A percentile compares a stretch with the other conserved stretches of the same genome.
Conservation (phyloP, 2,797 vertebrate species). For the Aplochiton taeniatus region DNA sequence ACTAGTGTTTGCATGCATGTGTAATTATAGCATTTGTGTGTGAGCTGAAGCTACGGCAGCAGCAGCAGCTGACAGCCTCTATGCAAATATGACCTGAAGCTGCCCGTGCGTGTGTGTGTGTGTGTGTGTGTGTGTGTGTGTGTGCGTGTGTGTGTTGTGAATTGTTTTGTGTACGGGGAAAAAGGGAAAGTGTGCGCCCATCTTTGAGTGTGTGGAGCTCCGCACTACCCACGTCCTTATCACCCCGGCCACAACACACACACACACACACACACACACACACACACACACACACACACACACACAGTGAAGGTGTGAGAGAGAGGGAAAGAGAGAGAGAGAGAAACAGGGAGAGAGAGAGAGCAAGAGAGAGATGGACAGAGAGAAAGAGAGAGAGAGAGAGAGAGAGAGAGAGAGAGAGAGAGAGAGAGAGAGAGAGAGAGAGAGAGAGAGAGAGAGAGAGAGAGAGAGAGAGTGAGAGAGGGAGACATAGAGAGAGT, state of each 20-base stretch:
- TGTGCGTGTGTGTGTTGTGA: neutral
- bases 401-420: neutral
- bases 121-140: neutral
- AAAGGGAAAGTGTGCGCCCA: neutral
- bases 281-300: no score
- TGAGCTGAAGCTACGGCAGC: neutral
- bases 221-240: slow-evolving; percentile 3
- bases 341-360: neutral
- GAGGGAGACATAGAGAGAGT: no score
- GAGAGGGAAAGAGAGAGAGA: no score
- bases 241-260: slow-evolving; percentile 5
- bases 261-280: no score
- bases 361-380: no score
- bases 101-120: neutral
- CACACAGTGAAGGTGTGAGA: neutral
- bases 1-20: slow-evolving; percentile 5
- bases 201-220: neutral
- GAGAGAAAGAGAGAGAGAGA: neutral
- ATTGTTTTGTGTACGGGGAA: neutral
- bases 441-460: neutral
- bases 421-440: neutral
- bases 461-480: neutral
- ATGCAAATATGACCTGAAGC: slow-evolving; percentile 2
- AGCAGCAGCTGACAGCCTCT: neutral
- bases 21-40: slow-evolving; percentile 15